Base-by-base conservation (phyloP, 2,113 vertebrate genomes). In the Macquaria australasica region DNA sequence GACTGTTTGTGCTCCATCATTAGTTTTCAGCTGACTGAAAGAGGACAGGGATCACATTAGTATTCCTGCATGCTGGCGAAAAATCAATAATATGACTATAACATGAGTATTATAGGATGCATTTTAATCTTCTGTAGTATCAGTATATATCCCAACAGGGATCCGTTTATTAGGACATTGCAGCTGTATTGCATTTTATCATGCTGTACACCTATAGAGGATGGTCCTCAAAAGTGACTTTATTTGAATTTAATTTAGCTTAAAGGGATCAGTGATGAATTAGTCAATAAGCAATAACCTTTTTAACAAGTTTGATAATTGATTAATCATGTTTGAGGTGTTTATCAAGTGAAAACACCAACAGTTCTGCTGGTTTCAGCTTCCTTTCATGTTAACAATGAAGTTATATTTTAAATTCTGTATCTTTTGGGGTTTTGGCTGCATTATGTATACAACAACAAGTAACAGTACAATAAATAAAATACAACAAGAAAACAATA, bases 1-100 rank as follows among this genome's bases (percentile, higher is more conserved):
- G 76, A 43, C 71, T 48, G 51, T 68, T 45, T 37, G 55, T 28
- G 48, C 7, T 50, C 75, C n/a, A 8, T 70, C 71, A 25, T 16
- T 9, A 55, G 75, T 56, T 8, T 34, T 12, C 4, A 62, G 45
- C 53, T 43, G 41, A 34, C 8, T 45, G 25, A 62, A 31, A 58
- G 18, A 73, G 50, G 68, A n/a, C 20, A 71, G 39, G 3, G n/a
- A 34, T 16, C 45, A 23, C 51, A 23, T 31, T 16, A 8, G 39
- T 37, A 48, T 67, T 34, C 28, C 25, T 45, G 58, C 14, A 2
- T 23, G 15, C 0, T 15, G 43, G 8, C 8, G n/a, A 31, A 5
- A 18, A 48, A 70, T 70, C 18, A 23, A 18, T 58, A 2, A 23
- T 7, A 2, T 7, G 21, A 12, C 31, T 25, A 0, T 7, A 20